Evolutionary conservation across 2,113 vertebrate species (phyloP), one percentile per base, ranked within the genome.

Genomic region (Stigmatopora nigra): DNA sequence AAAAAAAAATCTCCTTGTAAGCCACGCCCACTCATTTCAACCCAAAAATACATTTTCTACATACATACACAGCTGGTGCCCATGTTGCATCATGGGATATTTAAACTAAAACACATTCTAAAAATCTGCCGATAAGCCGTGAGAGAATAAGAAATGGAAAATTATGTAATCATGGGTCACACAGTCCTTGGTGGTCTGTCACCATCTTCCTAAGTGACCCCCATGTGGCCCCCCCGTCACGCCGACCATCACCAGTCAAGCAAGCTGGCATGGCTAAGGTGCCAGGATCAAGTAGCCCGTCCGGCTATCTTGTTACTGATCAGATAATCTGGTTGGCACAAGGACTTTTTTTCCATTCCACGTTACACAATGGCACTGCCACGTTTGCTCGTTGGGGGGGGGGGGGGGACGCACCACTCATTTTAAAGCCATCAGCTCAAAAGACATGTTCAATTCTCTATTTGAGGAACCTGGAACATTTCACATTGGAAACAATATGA

Each of bases 221-320:
- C 9, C 51, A 8, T 3, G 38, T 41, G 3, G n/a, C 51, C 19
- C 9, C 10, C 20, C 51, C 1, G 19, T 19, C 53, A 25, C 1
- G 53, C 13, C 25, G 25, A 22, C 53, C 22, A 31, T 56, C 53
- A 56, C 22, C 53, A 6, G 22, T 56, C 22, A 15, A 22, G 53
- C 22, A 15, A 31, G 20, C n/a, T n/a, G 51, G 51, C 20, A 22
- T 53, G 58, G 56, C 61, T 19, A 63, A 73, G 74, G 73, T 82
- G 71, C 71, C 75, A 72, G 65, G 78, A 87, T 86, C 85, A 78
- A 71, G 84, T 84, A 67, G 70, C 83, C 56, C 52, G 58, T 36
- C 31, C 55, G 65, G 66, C 79, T 86, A 82, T 88, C 82, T 77
- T 72, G 72, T 88, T 88, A 82, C 87, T 79, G 78, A 86, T 86